phyloP scores from a whole-genome alignment of 1,140 invertebrate species.

The Sminthurides bifidus region DNA sequence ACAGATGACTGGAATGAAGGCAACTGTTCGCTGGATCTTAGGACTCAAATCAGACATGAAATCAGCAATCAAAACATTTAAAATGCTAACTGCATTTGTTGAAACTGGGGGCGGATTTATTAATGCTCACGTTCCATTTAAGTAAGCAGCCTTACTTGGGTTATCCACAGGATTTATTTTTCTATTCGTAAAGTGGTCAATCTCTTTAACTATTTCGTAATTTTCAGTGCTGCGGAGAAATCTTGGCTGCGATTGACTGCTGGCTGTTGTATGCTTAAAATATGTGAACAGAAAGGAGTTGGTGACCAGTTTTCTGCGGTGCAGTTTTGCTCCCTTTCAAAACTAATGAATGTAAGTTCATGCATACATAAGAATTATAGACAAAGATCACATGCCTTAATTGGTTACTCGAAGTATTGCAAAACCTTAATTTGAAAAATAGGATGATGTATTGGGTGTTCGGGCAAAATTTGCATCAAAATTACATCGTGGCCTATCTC shows the following conservation, averaged over 20 bases:
- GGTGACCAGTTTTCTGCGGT: slow-evolving; percentile 86
- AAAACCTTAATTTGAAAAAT: too few species aligned
- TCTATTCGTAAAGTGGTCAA: not conserved
- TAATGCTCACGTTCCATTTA: slow-evolving; percentile 34
- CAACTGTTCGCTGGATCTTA: slow-evolving; percentile 89
- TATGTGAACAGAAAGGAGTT: slow-evolving; percentile 89
- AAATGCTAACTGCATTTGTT: slow-evolving; percentile 80
- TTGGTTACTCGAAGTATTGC: too few species aligned
- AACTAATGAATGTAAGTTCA: slow-evolving; percentile 66
- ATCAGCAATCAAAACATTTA: slow-evolving; percentile 85
- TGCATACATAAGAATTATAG: slow-evolving; percentile 1
- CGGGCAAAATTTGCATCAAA: slow-evolving; percentile 79
- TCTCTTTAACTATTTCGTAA: slow-evolving; percentile 6
- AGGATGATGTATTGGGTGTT: slow-evolving; percentile 81
- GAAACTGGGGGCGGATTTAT: slow-evolving; percentile 65
- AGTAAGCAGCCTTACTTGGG: slow-evolving; percentile 37
- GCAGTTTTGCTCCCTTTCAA: slow-evolving; percentile 86
- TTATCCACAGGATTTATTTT: too few species aligned
- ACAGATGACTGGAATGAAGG: slow-evolving; percentile 75
- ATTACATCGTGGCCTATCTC: slow-evolving; percentile 73
- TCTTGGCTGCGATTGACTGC: slow-evolving; percentile 80
- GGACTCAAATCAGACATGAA: slow-evolving; percentile 78
- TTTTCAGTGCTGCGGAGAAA: slow-evolving; percentile 74
- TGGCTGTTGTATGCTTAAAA: slow-evolving; percentile 88
- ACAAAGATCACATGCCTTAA: too few species aligned